phyloP scores from a whole-genome alignment of 2,797 vertebrate species.

The Loris lydekkerianus region DNA sequence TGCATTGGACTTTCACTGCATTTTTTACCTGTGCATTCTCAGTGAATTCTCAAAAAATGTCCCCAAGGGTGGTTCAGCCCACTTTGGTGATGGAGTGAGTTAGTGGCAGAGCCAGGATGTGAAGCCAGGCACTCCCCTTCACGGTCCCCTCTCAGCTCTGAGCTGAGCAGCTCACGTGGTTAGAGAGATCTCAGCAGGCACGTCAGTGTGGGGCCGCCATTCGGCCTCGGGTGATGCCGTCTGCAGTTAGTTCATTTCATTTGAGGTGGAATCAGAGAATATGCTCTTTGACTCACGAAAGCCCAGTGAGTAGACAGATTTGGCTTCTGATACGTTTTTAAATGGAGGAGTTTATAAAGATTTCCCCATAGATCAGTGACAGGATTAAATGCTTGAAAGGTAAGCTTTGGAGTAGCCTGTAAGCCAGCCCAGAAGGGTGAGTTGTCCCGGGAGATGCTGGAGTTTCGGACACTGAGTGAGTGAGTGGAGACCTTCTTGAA shows the following conservation, averaged over 20 bases:
- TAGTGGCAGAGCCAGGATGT: background rate
- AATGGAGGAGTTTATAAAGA: background rate
- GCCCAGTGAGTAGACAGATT: background rate
- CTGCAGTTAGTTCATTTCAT: background rate
- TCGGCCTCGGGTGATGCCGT: background rate
- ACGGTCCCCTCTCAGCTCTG: background rate
- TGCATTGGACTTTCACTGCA: background rate
- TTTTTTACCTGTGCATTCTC: background rate
- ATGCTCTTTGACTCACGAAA: background rate
- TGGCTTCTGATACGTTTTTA: constrained; percentile 12
- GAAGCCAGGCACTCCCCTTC: background rate
- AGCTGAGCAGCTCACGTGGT: rapidly evolving
- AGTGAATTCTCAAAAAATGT: background rate
- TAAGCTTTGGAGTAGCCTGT: background rate
- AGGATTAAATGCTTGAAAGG: background rate
- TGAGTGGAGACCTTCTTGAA: background rate
- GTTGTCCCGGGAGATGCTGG: background rate
- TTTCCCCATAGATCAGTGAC: background rate
- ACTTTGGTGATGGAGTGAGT: background rate
- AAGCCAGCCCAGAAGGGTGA: background rate
- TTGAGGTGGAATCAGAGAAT: background rate
- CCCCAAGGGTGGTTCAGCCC: background rate
- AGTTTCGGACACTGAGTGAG: background rate
- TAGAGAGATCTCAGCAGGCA: background rate
- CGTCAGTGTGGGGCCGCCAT: background rate